Evolutionary conservation across 2,797 vertebrate genomes (phyloP), one percentile per base, ranked within the genome.

Genomic region (Gymnocypris eckloni): DNA sequence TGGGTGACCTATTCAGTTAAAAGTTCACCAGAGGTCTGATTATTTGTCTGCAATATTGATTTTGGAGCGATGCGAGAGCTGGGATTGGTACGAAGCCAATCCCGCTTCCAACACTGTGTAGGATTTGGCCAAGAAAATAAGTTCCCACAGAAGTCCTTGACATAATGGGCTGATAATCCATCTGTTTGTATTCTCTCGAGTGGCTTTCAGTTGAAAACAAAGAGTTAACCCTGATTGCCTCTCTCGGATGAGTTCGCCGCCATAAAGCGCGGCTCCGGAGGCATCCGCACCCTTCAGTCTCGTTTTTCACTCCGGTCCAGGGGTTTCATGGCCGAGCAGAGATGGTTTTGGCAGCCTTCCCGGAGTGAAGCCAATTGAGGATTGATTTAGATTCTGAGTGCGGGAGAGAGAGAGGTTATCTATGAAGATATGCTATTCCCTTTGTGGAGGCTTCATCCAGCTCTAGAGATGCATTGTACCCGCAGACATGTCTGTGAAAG

Each of bases 351-450:
- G 92, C 92, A 90, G 86, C 79, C 87, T 90, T 90, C 92, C 92
- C 87, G 85, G 89, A 87, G 70, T 89, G 70, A 83, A 61, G 11
- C 67, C 61, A 89, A 89, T 90, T 89, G 72, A 80, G 87, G 66
- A 52, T 69, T 81, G 78, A 86, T 88, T 88, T 88, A 83, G 82
- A 87, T 83, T 79, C 83, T 82, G 89, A 86, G 75, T 84, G 52
- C 70, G 4, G 50, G 78, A 84, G 69, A 87, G 79, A 80, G 61
- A 80, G 78, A 66, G 84, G 90, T 92, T 92, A 91, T 93, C 85
- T 86, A 86, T 41, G 79, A 90, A 85, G 85, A 93, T 92, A 90
- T 89, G 92, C 83, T 88, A 90, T 86, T 94, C 92, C 88, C 91
- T 89, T 90, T 85, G 88, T 87, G 90, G 91, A 91, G 89, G 80